These are phyloP conservation scores for Brotula barbata DNA, from an alignment of 2,797 vertebrate genomes.

Conservation along the genomic window DNA sequence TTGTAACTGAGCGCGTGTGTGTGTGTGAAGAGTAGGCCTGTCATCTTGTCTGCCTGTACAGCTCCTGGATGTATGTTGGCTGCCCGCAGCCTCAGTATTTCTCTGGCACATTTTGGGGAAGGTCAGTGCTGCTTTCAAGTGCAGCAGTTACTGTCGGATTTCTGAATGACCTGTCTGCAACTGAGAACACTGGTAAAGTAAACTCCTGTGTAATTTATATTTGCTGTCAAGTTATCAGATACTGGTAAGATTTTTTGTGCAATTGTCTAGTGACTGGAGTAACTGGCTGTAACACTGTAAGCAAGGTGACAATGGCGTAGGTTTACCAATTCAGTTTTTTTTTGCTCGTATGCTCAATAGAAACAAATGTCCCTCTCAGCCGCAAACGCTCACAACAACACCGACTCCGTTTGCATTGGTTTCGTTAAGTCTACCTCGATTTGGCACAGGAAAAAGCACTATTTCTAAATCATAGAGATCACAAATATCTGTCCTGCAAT, in stretches of 20 bases:
- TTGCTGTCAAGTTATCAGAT: conserved; percentile 23
- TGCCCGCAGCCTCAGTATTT: conserved; percentile 45
- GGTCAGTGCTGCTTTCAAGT: conserved; percentile 51
- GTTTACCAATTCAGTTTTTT: conserved; percentile 22
- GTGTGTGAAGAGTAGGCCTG: conserved; percentile 28
- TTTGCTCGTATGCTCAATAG: conserved; percentile 28
- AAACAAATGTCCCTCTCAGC: conserved; percentile 49
- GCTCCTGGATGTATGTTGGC: conserved; percentile 27
- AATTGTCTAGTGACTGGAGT: conserved; percentile 54
- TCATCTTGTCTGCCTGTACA: conserved; percentile 42
- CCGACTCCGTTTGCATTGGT: conserved; percentile 44
- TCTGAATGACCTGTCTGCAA: conserved; percentile 34
- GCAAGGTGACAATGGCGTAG: conserved; percentile 23
- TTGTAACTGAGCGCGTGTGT: conserved; percentile 16
- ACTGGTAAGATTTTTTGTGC: conserved; percentile 49
- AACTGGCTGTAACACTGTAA: conserved; percentile 41
- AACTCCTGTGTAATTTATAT: conserved; percentile 57
- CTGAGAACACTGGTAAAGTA: conserved; percentile 50
- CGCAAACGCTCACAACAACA: conserved; percentile 33
- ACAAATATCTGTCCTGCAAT: conserved; percentile 37
- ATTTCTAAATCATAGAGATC: conserved; percentile 55
- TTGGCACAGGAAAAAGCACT: conserved; percentile 69
- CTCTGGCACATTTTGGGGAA: conserved; percentile 22
- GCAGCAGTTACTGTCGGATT: conserved; percentile 25
- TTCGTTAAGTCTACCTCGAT: conserved; percentile 76